Conservation (phyloP, 53 echinoderm and acorn worm genomes). For the Glandiceps talaboti region DNA sequence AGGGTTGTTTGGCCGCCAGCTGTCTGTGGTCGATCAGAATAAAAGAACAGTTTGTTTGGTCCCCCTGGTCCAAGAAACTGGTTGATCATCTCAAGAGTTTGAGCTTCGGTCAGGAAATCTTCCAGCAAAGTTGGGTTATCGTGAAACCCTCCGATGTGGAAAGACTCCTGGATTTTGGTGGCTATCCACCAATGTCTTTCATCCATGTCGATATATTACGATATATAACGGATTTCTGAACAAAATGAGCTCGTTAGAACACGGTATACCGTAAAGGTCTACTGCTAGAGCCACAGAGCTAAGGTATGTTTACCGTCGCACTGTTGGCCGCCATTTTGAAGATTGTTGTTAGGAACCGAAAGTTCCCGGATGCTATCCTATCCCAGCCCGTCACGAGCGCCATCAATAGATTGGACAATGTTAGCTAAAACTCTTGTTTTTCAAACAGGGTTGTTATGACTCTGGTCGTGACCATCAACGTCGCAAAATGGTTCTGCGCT, state of each 20-base stretch:
- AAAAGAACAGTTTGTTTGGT: constrained; percentile 93
- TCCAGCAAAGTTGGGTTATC: constrained; percentile 92
- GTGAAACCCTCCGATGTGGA: constrained; percentile 92
- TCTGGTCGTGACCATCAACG: too few relatives aligned
- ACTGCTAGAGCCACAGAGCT: background rate
- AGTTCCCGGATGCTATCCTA: background rate
- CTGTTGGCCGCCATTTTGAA: constrained; percentile 77
- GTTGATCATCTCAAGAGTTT: constrained; percentile 88
- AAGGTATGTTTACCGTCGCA: constrained; percentile 1
- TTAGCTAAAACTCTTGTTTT: too few relatives aligned
- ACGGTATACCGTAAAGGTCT: too few relatives aligned
- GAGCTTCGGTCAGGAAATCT: constrained; percentile 77
- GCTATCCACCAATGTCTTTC: constrained; percentile 99
- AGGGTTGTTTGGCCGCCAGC: constrained; percentile 41
- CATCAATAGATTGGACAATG: too few relatives aligned
- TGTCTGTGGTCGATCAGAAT: constrained; percentile 91
- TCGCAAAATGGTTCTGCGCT: too few relatives aligned
- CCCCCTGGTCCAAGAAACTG: constrained; percentile 88
- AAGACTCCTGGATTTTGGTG: constrained; percentile 99
- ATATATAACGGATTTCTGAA: too few relatives aligned
- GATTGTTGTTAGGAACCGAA: constrained; percentile 29
- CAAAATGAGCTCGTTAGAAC: too few relatives aligned
- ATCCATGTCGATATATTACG: constrained; percentile 64
- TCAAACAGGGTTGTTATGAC: too few relatives aligned
- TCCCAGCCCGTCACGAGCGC: too few relatives aligned